A percentile compares a stretch with the other conserved stretches of the same genome.
Evolutionary conservation across 2,113 vertebrate genomes (phyloP).

Genomic region (Cranoglanis bouderius): DNA sequence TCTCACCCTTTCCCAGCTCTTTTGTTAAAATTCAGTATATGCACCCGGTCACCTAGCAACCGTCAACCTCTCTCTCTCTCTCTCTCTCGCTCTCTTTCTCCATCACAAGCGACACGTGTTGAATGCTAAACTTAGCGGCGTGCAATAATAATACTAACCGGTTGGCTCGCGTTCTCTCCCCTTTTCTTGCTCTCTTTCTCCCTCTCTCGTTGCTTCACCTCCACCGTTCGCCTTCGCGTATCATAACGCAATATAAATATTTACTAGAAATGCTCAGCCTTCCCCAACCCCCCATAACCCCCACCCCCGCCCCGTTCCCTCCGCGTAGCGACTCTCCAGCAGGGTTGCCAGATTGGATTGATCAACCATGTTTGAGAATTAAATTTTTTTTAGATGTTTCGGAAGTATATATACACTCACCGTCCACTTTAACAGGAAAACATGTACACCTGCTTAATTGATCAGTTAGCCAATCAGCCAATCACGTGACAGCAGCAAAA

Average conservation of each 20-base stretch:
- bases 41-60: constrained; percentile 82
- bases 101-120: constrained; percentile 83
- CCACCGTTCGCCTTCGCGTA: constrained; percentile 64
- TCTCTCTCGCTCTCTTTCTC: constrained; percentile 58
- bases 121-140: constrained; percentile 84
- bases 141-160: constrained; percentile 79
- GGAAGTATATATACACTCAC: background rate
- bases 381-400: background rate
- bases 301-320: constrained; percentile 58
- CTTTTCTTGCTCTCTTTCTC: constrained; percentile 45
- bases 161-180: constrained; percentile 63
- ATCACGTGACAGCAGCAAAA: background rate
- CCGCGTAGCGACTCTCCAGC: constrained; percentile 56
- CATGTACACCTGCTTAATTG: background rate
- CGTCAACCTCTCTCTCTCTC: constrained; percentile 76
- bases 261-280: constrained; percentile 77
- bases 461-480: background rate
- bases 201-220: constrained; percentile 47
- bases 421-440: background rate
- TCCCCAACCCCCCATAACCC: constrained; percentile 48
- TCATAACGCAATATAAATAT: constrained; percentile 83
- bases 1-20: constrained; percentile 67
- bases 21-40: constrained; percentile 88
- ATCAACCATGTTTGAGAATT: background rate
- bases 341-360: constrained; percentile 16